These are phyloP conservation scores for Sinocyclocheilus rhinocerous DNA, from an alignment of 2,113 vertebrate species.

Conservation along the genomic window DNA sequence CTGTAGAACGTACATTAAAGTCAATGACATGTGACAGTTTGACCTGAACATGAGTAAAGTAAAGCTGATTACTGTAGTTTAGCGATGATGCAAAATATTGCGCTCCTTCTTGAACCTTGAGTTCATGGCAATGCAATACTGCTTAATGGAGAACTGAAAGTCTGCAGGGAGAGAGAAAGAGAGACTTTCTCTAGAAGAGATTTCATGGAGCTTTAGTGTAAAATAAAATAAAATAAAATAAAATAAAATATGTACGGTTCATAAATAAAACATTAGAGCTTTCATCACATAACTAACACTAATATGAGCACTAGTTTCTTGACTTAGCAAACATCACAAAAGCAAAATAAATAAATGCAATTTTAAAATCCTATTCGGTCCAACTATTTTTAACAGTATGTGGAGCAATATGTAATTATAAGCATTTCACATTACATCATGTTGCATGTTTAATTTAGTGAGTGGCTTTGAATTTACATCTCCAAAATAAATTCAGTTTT, in stretches of 20 bases:
- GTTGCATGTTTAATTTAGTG: no score
- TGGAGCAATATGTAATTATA: no score
- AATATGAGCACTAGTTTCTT: no score
- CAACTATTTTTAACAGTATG: no score
- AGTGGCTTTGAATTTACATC: no score
- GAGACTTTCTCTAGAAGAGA: no score
- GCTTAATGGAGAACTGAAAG: background rate
- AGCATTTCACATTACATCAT: no score
- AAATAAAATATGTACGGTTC: no score
- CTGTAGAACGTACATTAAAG: background rate
- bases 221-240: background rate
- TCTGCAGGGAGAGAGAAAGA: background rate
- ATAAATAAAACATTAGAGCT: background rate
- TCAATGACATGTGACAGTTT: background rate
- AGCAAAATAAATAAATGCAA: background rate
- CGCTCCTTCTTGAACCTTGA: background rate
- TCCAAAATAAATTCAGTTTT: no score
- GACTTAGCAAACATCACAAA: background rate
- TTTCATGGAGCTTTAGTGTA: background rate
- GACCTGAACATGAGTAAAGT: no score
- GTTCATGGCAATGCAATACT: background rate
- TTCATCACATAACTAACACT: background rate
- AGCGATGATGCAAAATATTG: background rate
- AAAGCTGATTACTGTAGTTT: background rate
- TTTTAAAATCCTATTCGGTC: no score